Evolutionary conservation across 1,140 invertebrate species (phyloP), one percentile per base, ranked within the genome.

Genomic region (Propsilocerus akamusi): DNA sequence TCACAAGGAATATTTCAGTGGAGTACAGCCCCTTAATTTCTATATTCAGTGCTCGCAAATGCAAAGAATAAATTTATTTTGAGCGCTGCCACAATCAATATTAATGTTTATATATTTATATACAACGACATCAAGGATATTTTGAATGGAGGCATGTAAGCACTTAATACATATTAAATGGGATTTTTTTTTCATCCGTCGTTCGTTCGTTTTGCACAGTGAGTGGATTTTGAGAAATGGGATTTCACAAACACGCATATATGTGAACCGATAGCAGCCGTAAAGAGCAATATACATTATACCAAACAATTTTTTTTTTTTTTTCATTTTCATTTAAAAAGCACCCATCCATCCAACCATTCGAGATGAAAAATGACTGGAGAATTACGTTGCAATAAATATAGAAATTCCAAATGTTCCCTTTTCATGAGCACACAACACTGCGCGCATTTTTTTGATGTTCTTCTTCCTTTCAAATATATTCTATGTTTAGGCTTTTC

Each of bases 321-420:
- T 41, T 41, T 41, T 41, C 34, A 17, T 41, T 41, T 17, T n/a
- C n/a, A n/a, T n/a, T 41, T 41, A 17, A 41, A n/a, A 41, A 41
- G 14, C 34, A 41, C 17, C 34, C 34, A 41, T 17, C 34, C 34
- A 41, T 41, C 34, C 34, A 41, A 17, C 34, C 34, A 41, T 41
- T 41, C 34, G 34, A 41, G 34, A 41, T 41, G 34, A 41, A 41
- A 41, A 41, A 41, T 41, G 34, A 41, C 22, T 41, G 5, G 17
- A 41, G 34, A 41, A 17, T 41, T 41, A 41, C 34, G 14, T 17
- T 5, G 34, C 34, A 41, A 41, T n/a, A 41, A 41, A 41, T 41
- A 41, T 17, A 41, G 22, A 41, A 12, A 30, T 41, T 41, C 34
- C 34, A 41, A 41, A 41, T 41, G 34, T 41, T 41, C 34, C 34